A percentile compares a stretch with the other conserved stretches of the same genome.
Conservation (phyloP, 2,113 vertebrate species). For the Diadophis punctatus region DNA sequence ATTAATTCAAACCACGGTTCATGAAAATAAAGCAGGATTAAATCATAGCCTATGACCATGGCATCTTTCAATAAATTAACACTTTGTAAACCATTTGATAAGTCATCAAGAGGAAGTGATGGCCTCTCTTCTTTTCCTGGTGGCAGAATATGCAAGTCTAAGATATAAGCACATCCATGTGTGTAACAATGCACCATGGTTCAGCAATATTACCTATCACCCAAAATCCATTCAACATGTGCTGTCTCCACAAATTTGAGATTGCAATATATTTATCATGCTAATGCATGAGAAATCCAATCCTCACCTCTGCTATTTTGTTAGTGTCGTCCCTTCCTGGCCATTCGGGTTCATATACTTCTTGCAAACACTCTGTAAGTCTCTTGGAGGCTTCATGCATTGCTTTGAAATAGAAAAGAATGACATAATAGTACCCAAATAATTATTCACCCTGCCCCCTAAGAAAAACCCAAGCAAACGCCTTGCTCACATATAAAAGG, state of each 20-base stretch:
- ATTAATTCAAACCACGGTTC: not conserved
- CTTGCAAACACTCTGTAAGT: conserved; percentile 87
- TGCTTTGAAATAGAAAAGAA: conserved; percentile 70
- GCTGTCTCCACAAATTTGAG: not conserved
- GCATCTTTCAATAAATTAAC: not conserved
- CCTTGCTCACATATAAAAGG: not conserved
- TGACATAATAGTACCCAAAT: not conserved
- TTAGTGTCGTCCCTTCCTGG: conserved; percentile 90
- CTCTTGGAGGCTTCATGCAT: conserved; percentile 97
- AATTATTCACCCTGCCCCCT: not conserved
- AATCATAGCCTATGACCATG: not conserved
- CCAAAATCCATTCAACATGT: not conserved
- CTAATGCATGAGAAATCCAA: not conserved
- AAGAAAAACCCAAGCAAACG: not conserved
- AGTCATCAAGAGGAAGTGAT: not conserved
- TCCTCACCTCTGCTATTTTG: conserved; percentile 86
- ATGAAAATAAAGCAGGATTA: not conserved
- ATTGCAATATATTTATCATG: not conserved
- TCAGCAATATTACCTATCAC: not conserved
- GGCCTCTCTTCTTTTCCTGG: not conserved
- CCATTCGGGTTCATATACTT: conserved; percentile 95
- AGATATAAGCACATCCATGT: not conserved
- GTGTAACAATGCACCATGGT: not conserved
- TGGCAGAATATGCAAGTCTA: not conserved
- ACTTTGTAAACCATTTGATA: not conserved